Evolutionary conservation across 2,797 vertebrate species (phyloP).

Genomic region (Xyrichtys novacula): DNA sequence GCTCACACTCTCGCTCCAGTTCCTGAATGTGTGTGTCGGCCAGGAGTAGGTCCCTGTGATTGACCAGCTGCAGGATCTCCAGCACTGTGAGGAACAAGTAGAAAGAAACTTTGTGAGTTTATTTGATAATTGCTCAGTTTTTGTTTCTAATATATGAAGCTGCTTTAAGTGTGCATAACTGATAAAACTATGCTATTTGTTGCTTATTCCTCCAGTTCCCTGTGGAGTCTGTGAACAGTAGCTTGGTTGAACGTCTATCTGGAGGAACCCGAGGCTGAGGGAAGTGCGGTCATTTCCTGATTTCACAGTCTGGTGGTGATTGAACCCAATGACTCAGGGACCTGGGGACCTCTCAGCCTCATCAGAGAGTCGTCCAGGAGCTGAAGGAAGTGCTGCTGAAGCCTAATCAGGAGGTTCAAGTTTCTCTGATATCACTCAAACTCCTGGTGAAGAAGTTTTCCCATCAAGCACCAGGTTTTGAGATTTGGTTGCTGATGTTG

Average conservation of each 20-base stretch:
- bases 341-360: constrained; percentile 59
- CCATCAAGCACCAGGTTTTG: background rate
- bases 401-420: constrained; percentile 29
- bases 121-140: background rate
- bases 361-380: constrained; percentile 59
- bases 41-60: constrained; percentile 89
- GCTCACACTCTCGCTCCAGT: constrained; percentile 90
- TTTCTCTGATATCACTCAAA: constrained; percentile 20
- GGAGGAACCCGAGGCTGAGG: constrained; percentile 59
- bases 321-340: constrained; percentile 71
- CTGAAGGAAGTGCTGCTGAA: constrained; percentile 50
- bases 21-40: constrained; percentile 93
- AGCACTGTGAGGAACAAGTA: constrained; percentile 81
- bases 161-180: constrained; percentile 25
- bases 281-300: constrained; percentile 81
- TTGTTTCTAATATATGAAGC: background rate
- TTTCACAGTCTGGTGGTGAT: constrained; percentile 68
- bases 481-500: background rate
- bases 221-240: constrained; percentile 57
- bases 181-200: constrained; percentile 50
- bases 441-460: background rate
- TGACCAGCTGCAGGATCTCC: constrained; percentile 92
- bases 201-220: constrained; percentile 54
- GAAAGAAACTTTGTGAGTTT: background rate
- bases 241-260: constrained; percentile 66